A percentile compares a stretch with the other conserved stretches of the same genome.
Conservation (phyloP, 2,113 vertebrate genomes). For the Pelobates fuscus region DNA sequence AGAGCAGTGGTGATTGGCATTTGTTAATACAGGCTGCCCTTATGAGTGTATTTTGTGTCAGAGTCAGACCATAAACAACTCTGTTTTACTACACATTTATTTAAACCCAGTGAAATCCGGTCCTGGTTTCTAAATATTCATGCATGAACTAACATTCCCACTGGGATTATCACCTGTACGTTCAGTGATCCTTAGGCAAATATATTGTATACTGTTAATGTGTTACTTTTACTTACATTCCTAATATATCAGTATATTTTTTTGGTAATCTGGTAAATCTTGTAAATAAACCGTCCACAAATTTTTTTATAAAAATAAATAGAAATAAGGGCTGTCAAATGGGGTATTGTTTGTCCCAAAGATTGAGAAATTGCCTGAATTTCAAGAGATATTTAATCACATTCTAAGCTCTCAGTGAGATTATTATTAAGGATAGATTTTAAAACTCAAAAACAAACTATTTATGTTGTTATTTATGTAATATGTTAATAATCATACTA, state of each 20-base stretch:
- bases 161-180: slow-evolving; percentile 18
- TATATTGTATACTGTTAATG: background rate
- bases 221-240: background rate
- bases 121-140: slow-evolving; percentile 25
- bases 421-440: too few relatives aligned
- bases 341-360: too few relatives aligned
- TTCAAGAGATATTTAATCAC: too few relatives aligned
- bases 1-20: background rate
- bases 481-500: too few relatives aligned
- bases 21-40: background rate
- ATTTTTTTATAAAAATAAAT: too few relatives aligned
- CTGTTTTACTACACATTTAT: background rate
- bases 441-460: too few relatives aligned
- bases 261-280: too few relatives aligned
- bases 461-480: too few relatives aligned
- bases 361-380: too few relatives aligned
- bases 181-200: background rate
- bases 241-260: background rate
- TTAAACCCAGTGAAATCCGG: slow-evolving; percentile 26
- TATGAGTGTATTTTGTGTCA: background rate
- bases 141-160: slow-evolving; percentile 15
- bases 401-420: too few relatives aligned
- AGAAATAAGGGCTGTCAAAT: too few relatives aligned
- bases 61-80: background rate
- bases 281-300: too few relatives aligned